Evolutionary conservation across 2,888 invertebrate genomes (phyloP).

Genomic region (Pelosia muscerda): DNA sequence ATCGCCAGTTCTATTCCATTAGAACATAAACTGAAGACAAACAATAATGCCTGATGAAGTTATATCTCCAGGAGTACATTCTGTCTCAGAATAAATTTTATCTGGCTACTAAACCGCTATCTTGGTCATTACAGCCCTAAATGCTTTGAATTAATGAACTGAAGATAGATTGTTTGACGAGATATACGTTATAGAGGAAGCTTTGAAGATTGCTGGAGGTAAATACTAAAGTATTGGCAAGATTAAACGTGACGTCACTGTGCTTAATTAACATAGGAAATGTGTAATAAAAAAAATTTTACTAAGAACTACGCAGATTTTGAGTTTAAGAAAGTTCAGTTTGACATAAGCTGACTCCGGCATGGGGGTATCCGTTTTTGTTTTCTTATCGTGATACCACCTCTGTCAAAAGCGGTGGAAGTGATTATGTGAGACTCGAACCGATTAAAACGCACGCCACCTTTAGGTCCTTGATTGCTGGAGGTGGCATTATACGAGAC

Average conservation of each 20-base stretch:
- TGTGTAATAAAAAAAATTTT: no score
- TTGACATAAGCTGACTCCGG: no score
- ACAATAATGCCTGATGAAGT: constrained; percentile 28
- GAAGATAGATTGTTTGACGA: constrained; percentile 38
- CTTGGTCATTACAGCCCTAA: constrained; percentile 42
- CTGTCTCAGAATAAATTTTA: constrained; percentile 33
- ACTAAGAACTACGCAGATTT: no score
- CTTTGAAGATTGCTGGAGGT: constrained; percentile 7
- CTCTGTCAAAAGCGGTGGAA: no score
- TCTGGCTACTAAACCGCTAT: constrained; percentile 34
- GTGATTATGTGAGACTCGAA: no score
- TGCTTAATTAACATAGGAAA: no score
- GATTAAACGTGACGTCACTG: constrained; percentile 10
- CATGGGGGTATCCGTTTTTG: no score
- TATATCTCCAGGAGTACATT: constrained; percentile 16
- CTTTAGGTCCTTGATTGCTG: no score
- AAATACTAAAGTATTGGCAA: constrained; percentile 1
- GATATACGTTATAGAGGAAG: constrained; percentile 28
- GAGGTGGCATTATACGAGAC: no score
- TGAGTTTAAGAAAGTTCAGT: not conserved
- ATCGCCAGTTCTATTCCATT: constrained; percentile 4
- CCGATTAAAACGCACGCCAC: no score
- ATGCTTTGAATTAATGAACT: constrained; percentile 44
- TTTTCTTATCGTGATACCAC: no score
- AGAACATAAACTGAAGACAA: not conserved